Base-by-base conservation (phyloP, 2,888 invertebrate species). In the Xestia xanthographa region DNA sequence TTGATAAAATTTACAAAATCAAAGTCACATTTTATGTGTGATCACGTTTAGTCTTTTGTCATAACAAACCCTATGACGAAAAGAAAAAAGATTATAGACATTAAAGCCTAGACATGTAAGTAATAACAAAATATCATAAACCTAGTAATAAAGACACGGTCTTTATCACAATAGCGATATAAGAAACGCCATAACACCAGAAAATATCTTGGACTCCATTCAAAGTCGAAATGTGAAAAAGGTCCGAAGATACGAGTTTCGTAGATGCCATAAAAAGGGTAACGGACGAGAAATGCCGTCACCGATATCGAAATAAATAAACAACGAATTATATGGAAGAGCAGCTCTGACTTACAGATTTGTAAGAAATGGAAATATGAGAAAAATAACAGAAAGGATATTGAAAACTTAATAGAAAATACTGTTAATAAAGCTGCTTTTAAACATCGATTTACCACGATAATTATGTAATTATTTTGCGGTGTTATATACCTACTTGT, bases 251-350 rank as follows among this genome's bases (percentile, higher is more conserved):
- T 89, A 87, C 85, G 87, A 88, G 85, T 86, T 87, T 83, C 82
- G 72, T 84, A 80, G 88, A 86, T 87, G 84, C 88, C 85, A 77
- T 91, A 89, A 91, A 91, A 91, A 90, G 88, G 90, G 89, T 82
- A 84, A 86, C 82, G 84, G 84, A 66, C 72, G 73, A 71, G 77
- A 85, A 70, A 85, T 62, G 72, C 74, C 76, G 45, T 80, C 77
- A 83, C 85, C 85, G 87, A 88, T 90, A 89, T 90, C 87, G 87
- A 89, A 89, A 92, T 91, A 90, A 90, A 91, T 91, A 86, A 90
- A 91, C 75, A 82, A 60, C 72, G 71, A 78, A 81, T 73, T 88
- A 79, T 77, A 72, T 83, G 62, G 60, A 76, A 66, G 41, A 66
- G 65, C 81, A 76, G 86, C 79, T 75, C 79, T 72, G 79, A 50